Conservation (phyloP, 1,140 invertebrate genomes). For the Tetranychus urticae region DNA sequence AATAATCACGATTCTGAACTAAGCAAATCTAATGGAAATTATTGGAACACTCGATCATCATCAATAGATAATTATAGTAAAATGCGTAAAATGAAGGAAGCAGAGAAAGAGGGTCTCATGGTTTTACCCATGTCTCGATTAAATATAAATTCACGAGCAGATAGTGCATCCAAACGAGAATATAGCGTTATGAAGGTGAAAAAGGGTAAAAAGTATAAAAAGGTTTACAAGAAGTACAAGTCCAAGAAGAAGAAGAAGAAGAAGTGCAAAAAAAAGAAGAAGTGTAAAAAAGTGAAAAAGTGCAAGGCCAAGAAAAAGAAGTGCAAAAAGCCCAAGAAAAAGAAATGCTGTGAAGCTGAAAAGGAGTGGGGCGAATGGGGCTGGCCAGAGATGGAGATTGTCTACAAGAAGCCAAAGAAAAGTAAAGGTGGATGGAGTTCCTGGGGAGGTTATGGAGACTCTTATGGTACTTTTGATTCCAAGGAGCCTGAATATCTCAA, state of each 20-base stretch:
- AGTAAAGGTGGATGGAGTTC: background rate
- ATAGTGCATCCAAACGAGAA: too few relatives aligned
- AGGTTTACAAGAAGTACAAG: background rate
- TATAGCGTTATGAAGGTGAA: too few relatives aligned
- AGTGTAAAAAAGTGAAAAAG: background rate
- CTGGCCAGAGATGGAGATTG: background rate
- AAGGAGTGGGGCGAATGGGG: background rate
- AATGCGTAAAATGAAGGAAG: too few relatives aligned
- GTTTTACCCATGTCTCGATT: too few relatives aligned
- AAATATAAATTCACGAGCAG: too few relatives aligned
- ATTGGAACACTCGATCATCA: too few relatives aligned
- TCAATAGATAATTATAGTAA: too few relatives aligned
- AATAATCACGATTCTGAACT: too few relatives aligned
- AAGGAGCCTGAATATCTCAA: background rate
- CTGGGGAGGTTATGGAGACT: background rate
- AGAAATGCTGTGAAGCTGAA: background rate
- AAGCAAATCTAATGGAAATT: too few relatives aligned
- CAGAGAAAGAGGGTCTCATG: too few relatives aligned
- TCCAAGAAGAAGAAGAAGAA: background rate
- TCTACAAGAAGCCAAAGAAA: background rate
- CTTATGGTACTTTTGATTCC: background rate
- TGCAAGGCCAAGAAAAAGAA: background rate
- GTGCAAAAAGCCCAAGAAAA: background rate
- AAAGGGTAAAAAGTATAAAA: background rate
- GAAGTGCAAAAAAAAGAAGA: background rate